Percentiles rank a stretch among this genome's conserved stretches.
Evolutionary conservation across 1,140 invertebrate species (phyloP).

Genomic region (Cyclina sinensis): DNA sequence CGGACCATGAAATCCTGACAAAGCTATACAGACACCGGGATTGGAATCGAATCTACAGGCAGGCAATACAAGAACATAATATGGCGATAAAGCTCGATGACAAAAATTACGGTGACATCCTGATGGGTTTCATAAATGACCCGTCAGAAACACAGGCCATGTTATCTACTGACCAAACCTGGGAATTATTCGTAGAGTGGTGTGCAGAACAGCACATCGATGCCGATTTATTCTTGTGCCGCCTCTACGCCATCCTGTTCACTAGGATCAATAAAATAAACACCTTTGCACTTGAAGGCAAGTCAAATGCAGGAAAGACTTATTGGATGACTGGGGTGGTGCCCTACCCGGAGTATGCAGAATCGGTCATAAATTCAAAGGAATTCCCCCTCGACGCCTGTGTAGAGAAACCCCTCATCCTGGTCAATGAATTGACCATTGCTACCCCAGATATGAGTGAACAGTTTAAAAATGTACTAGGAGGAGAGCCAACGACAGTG

Average conservation of each 20-base stretch:
- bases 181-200: neutral
- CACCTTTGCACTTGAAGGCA: conserved; percentile 1
- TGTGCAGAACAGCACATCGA: conserved; percentile 8
- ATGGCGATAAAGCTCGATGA: neutral
- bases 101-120: neutral
- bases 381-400: conserved; percentile 23
- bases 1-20: too few relatives aligned
- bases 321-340: neutral
- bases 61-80: neutral
- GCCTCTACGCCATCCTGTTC: neutral
- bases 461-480: conserved; percentile 22
- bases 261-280: neutral
- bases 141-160: neutral
- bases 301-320: conserved; percentile 27
- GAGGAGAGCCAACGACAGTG: neutral
- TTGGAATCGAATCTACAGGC: neutral
- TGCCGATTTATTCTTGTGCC: neutral
- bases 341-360: neutral
- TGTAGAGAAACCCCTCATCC: neutral
- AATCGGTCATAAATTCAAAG: neutral
- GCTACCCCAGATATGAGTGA: too few relatives aligned
- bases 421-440: conserved; percentile 36
- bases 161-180: neutral
- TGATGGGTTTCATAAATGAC: neutral
- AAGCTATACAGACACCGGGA: too few relatives aligned